A percentile compares a stretch with the other conserved stretches of the same genome.
Conservation (phyloP, 2,113 vertebrate genomes). For the Misgurnus anguillicaudatus region DNA sequence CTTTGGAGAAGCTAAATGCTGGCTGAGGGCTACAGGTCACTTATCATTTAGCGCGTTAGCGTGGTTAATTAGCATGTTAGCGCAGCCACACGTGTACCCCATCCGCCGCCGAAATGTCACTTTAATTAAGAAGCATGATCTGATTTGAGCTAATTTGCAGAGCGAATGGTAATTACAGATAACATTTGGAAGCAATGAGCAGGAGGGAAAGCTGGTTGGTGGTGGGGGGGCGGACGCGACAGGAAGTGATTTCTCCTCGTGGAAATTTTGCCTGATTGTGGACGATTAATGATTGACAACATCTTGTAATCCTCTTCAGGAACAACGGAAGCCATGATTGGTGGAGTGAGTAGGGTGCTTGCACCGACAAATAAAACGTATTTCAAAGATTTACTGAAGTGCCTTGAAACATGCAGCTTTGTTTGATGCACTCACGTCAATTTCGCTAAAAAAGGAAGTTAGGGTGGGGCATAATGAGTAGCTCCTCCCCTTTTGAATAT, state of each 20-base stretch:
- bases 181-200: constrained; percentile 54
- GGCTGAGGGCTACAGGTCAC: constrained; percentile 19
- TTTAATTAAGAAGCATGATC: constrained; percentile 59
- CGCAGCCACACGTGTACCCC: constrained; percentile 34
- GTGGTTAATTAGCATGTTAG: constrained; percentile 44
- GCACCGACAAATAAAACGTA: background rate
- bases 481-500: too few relatives aligned
- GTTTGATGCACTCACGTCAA: too few relatives aligned
- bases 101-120: constrained; percentile 46
- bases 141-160: constrained; percentile 57
- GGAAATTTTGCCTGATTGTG: constrained; percentile 41
- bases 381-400: background rate
- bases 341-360: background rate
- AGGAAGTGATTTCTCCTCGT: constrained; percentile 35
- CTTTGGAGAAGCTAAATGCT: constrained; percentile 1
- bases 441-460: too few relatives aligned
- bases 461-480: too few relatives aligned
- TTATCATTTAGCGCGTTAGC: constrained; percentile 47
- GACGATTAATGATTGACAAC: constrained; percentile 45
- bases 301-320: constrained; percentile 20
- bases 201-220: constrained; percentile 30
- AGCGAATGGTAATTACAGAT: constrained; percentile 55
- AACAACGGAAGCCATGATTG: constrained; percentile 17
- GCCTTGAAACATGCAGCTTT: background rate
- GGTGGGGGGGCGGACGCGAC: background rate